Evolutionary conservation across 2,888 invertebrate species (phyloP), one percentile per base, ranked within the genome.

Genomic region (Oxytorus armatus): DNA sequence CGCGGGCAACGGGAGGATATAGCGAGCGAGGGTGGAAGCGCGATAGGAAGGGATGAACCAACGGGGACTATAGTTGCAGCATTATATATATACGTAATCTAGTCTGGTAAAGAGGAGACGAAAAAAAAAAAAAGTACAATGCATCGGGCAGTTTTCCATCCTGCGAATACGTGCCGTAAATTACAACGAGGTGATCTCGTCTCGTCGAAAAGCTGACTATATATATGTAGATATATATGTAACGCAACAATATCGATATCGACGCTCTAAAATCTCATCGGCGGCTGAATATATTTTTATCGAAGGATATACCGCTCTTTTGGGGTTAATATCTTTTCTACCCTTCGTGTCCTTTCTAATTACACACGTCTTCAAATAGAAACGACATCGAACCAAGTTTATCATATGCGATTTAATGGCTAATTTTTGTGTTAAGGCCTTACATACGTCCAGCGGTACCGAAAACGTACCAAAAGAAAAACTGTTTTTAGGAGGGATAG

Each of bases 161-260:
- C 77, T 72, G 42, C 70, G 75, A 79, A 53, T 76, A 79, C 79
- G 77, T 76, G 79, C 77, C 53, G 79, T 81, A 82, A 82, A 84
- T 84, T 84, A 79, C 75, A 77, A 73, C 65, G 72, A 77, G 75
- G 33, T 69, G 76, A 78, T 80, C 75, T 70, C 59, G 49, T 72
- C 75, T 69, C 66, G 63, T 53, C 65, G 16, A 61, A 77, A 47
- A 25, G 29, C 5, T n/a, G 1, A 53, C 39, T 18, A n/a, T 49
- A 10, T 42, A 25, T 53, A 23, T 23, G 11, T 66, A 18, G 36
- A 33, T 8, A 14, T 42, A 10, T 18, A 18, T 33, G 29, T 5
- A 4, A 4, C 29, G 5, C 29, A 29, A 29, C 29, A 5, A 51
- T 51, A 21, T n/a, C n/a, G n/a, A n/a, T 51, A 51, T 11, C 7